Evolutionary conservation across 2,113 vertebrate genomes (phyloP).

Genomic region (Paradisaea rubra): DNA sequence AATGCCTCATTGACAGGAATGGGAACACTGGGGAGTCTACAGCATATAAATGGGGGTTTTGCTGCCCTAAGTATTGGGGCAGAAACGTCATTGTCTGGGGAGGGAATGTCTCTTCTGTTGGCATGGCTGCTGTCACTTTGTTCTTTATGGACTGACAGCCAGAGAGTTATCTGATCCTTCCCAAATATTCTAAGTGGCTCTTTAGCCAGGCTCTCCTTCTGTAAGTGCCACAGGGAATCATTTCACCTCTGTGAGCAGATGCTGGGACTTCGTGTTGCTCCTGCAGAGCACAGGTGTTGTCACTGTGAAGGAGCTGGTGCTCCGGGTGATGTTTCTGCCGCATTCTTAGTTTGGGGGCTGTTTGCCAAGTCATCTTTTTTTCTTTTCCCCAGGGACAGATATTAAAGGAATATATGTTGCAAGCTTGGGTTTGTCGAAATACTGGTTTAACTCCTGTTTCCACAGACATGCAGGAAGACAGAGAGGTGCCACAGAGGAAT

Average conservation of each 20-base stretch:
- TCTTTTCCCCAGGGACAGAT: not conserved
- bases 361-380: not conserved
- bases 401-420: not conserved
- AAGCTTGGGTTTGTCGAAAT: not conserved
- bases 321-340: rapidly evolving
- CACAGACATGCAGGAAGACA: not conserved
- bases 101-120: not conserved
- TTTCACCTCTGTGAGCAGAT: not conserved
- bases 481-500: not conserved
- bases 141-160: not conserved
- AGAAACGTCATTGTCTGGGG: not conserved
- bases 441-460: not conserved
- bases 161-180: not conserved
- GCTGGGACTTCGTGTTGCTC: not conserved
- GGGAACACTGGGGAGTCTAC: not conserved
- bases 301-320: not conserved
- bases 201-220: not conserved
- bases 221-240: not conserved
- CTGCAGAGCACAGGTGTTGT: not conserved
- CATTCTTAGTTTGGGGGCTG: not conserved
- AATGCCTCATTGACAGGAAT: rapidly evolving
- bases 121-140: not conserved
- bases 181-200: not conserved
- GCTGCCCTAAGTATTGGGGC: not conserved
- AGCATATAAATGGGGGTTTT: not conserved